Percentiles rank a stretch among this genome's conserved stretches.
These are phyloP conservation scores for Sebastes melanostomus DNA, from an alignment of 2,797 vertebrate species.

Conservation along the genomic window DNA sequence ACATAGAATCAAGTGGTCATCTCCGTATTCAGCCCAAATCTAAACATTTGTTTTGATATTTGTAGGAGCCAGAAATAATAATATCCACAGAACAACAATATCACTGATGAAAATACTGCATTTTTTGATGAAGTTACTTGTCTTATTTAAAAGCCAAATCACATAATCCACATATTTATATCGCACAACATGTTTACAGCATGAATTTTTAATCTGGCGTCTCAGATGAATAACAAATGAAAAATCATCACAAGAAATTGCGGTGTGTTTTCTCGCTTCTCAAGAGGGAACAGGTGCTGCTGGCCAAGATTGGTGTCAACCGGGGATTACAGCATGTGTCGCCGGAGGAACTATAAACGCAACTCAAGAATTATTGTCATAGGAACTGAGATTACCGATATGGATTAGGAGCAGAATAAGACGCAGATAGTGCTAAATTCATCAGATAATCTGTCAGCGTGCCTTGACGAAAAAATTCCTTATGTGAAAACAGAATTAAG, in stretches of 20 bases:
- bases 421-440: conserved; percentile 76
- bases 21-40: background rate
- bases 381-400: conserved; percentile 72
- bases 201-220: conserved; percentile 5
- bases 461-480: conserved; percentile 57
- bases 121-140: background rate
- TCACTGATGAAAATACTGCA: background rate
- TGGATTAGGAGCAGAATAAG: conserved; percentile 77
- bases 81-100: conserved; percentile 1
- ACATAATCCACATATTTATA: conserved; percentile 30
- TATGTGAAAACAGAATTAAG: conserved; percentile 66
- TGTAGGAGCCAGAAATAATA: background rate
- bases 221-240: conserved; percentile 5
- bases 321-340: conserved; percentile 76
- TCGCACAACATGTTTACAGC: background rate
- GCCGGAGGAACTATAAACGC: conserved; percentile 61
- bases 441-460: conserved; percentile 67
- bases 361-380: conserved; percentile 64
- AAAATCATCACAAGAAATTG: conserved; percentile 31
- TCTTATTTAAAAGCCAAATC: conserved; percentile 7
- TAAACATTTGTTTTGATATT: conserved; percentile 21
- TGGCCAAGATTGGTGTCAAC: conserved; percentile 76
- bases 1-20: background rate
- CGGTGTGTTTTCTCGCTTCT: conserved; percentile 41
- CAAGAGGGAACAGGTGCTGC: conserved; percentile 77